Base-by-base conservation (phyloP, 2,888 invertebrate species). In the Chymomyza caudatula region DNA sequence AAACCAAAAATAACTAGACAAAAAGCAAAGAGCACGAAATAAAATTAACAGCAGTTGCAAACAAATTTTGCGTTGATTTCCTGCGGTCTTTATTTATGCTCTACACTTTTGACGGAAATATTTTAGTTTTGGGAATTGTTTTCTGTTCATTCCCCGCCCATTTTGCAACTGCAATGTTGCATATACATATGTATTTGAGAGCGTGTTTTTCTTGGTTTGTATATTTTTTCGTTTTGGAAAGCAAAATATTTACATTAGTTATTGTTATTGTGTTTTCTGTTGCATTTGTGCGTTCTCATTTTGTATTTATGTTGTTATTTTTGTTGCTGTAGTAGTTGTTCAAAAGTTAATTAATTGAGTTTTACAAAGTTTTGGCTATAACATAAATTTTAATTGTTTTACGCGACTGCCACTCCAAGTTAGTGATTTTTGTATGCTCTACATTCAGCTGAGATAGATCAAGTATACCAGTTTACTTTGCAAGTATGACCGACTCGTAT, bases 341-440 rank as follows among this genome's bases (percentile, higher is more conserved):
- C 82, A 78, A 85, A 85, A 85, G 86, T 86, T 87, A 85, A 85
- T 87, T 85, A 87, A 85, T 87, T 86, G 87, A 82, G 82, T 87
- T 82, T 78, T 76, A 65, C 71, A 77, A 85, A 85, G 68, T 87
- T 85, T 73, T 71, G 72, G 77, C 78, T 74, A 78, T 76, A 84
- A 84, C 79, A 79, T 76, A 79, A 87, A 86, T 85, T 84, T 78
- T 76, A 86, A 82, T 82, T 76, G 76, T 76, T 63, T 62, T 67
- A 59, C 58, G 52, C 42, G 54, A 20, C 51, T 22, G 51, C 51
- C 8, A 1, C 13, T 8, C 3, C 2, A 17, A 17, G 44, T n/a
- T 15, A 6, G 17, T 51, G 19, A 22, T 17, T 51, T 51, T 20
- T 67, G 56, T 49, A 47, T 47, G 8, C 44, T 47, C 44, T 47